Percentiles rank a stretch among this genome's conserved stretches.
These are phyloP conservation scores for Burhinus oedicnemus DNA, from an alignment of 2,113 vertebrate genomes.

Conservation along the genomic window DNA sequence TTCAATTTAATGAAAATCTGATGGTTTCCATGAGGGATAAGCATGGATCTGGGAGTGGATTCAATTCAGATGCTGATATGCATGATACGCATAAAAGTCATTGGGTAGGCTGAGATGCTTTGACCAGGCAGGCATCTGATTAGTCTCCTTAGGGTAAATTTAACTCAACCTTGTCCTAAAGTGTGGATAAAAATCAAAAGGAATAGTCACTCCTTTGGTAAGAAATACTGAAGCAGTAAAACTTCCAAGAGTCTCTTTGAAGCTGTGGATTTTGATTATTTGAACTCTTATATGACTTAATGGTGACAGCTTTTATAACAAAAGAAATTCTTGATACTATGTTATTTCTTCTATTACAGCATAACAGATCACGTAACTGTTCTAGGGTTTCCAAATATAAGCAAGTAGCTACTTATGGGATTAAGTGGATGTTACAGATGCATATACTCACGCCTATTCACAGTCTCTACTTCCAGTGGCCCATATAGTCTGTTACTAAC, in stretches of 20 bases:
- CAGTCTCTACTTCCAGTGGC: background rate
- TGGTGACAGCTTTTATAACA: background rate
- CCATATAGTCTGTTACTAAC: background rate
- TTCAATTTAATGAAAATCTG: background rate
- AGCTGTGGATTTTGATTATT: background rate
- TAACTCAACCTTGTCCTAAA: background rate
- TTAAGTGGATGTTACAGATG: background rate
- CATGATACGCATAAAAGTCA: background rate
- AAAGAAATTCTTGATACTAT: background rate
- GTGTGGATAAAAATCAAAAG: background rate
- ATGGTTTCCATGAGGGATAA: background rate
- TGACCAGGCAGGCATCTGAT: background rate
- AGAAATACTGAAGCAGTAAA: background rate
- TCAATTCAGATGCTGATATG: background rate
- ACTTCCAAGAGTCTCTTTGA: background rate
- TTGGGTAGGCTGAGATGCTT: background rate
- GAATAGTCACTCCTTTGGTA: background rate
- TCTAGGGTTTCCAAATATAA: background rate
- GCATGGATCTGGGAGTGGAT: background rate
- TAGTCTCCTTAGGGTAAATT: background rate
- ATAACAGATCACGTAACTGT: background rate
- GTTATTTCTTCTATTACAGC: background rate
- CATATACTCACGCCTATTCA: background rate
- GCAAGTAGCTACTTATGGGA: background rate
- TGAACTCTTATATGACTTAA: background rate